Evolutionary conservation across 2,797 vertebrate species (phyloP), one percentile per base, ranked within the genome.

Genomic region (Enteromius treurensis): DNA sequence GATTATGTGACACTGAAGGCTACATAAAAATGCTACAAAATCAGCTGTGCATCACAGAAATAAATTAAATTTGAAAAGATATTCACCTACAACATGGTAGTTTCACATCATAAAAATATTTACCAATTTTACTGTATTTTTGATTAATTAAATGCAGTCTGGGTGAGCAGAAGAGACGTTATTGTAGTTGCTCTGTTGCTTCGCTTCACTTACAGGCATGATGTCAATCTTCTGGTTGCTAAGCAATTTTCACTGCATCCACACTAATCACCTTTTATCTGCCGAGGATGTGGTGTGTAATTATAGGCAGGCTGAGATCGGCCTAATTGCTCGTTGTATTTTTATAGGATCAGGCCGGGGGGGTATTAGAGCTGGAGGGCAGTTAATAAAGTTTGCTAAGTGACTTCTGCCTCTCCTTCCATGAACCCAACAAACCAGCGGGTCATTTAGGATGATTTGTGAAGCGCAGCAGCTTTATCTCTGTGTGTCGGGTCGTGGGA

Each of bases 301-400:
- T 95, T 94, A 95, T 86, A 87, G 90, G 90, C 86, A 86, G 89
- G 81, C 91, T 91, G 92, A 95, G 95, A 95, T 94, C 91, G 93
- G 94, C 93, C 93, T 95, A 94, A 95, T 95, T 94, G 93, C 91
- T 92, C 88, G 85, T 85, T 95, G 93, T 90, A 90, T 92, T 91
- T 91, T 92, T 93, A 93, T 90, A 86, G 92, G 91, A 93, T 91
- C 91, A 89, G 82, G 86, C 90, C 85, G 87, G 87, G 89, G 89
- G 68, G 88, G 92, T 84, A 80, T 65, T 67, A 78, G 14, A 34
- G 42, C 26, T 1, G 26, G 70, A 14, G 53, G 29, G 77, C 40
- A 64, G 83, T 83, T 85, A 69, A 82, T 73, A 58, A 68, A 73
- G 80, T 69, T 75, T 81, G 32, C 67, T 81, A 64, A 78, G 77